Conservation (phyloP, 1,140 invertebrate genomes). For the Drosophila pruinosa region DNA sequence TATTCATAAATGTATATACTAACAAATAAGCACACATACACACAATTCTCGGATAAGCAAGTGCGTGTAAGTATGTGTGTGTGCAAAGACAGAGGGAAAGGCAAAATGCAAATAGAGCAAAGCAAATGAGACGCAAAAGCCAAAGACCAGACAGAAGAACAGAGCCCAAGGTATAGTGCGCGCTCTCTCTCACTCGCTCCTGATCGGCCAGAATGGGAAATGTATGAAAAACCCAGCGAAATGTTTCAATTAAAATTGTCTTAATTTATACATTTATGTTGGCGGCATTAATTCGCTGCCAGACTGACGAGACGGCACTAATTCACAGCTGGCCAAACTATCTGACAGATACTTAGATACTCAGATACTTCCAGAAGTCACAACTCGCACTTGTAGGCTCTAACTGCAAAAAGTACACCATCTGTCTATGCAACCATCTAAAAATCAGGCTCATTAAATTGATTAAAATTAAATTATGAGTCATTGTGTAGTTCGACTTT, state of each 20-base stretch:
- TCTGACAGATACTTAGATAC: conserved; percentile 49
- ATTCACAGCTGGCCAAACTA: conserved; percentile 71
- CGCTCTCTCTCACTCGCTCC: neutral
- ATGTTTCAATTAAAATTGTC: conserved; percentile 78
- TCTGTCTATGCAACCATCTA: neutral
- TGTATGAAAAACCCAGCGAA: conserved; percentile 43
- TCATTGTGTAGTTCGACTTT: neutral
- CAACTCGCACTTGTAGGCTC: conserved; percentile 12
- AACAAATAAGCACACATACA: conserved; percentile 5
- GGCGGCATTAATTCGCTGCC: conserved; percentile 74
- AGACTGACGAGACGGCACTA: conserved; percentile 44
- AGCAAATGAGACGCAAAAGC: conserved; percentile 41
- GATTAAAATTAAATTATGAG: neutral
- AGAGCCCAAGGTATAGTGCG: neutral
- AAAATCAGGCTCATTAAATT: neutral
- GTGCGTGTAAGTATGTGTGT: neutral
- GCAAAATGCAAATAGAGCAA: conserved; percentile 41
- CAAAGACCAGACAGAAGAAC: conserved; percentile 21
- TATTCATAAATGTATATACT: conserved; percentile 23
- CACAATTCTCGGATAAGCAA: conserved; percentile 6
- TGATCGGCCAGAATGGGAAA: neutral
- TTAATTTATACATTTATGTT: conserved; percentile 78
- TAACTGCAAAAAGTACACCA: too few species aligned
- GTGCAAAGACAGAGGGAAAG: neutral
- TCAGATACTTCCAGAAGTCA: neutral